These are phyloP conservation scores for Vimba vimba DNA, from an alignment of 2,113 vertebrate species.

Conservation along the genomic window DNA sequence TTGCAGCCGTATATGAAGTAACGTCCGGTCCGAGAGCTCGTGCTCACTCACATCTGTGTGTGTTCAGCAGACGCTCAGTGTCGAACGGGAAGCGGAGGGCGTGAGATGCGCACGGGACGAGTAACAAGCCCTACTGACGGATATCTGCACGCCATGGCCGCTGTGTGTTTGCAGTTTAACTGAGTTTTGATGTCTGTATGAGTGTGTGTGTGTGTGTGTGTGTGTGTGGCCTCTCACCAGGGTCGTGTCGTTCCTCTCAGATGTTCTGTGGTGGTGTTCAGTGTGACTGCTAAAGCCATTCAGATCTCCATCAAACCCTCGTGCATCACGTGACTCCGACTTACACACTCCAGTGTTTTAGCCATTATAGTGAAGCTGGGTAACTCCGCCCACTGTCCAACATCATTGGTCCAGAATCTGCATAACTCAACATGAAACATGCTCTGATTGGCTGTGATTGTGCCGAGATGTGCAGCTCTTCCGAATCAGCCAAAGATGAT, in stretches of 20 bases:
- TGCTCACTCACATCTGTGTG: neutral
- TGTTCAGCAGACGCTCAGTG: conserved; percentile 61
- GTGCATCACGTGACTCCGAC: neutral
- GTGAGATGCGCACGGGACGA: conserved; percentile 54
- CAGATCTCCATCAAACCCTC: conserved; percentile 74
- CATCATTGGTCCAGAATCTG: neutral
- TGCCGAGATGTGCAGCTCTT: neutral
- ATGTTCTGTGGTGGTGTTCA: conserved; percentile 71
- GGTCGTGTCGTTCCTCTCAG: conserved; percentile 70
- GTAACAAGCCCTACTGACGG: conserved; percentile 64
- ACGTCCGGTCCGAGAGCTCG: too few species aligned
- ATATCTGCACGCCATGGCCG: conserved; percentile 41
- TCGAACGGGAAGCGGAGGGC: conserved; percentile 59
- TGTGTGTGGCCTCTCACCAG: conserved; percentile 70
- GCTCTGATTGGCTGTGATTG: neutral
- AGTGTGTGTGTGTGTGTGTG: conserved; percentile 52
- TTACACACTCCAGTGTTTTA: neutral
- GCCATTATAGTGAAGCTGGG: neutral
- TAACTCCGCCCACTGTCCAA: neutral
- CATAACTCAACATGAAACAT: neutral
- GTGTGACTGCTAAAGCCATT: conserved; percentile 77
- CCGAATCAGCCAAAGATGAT: neutral
- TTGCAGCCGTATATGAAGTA: neutral
- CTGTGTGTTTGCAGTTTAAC: conserved; percentile 62
- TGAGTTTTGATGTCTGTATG: conserved; percentile 72